phyloP scores from a whole-genome alignment of 2,113 vertebrate species.

The Bubo blakistoni region DNA sequence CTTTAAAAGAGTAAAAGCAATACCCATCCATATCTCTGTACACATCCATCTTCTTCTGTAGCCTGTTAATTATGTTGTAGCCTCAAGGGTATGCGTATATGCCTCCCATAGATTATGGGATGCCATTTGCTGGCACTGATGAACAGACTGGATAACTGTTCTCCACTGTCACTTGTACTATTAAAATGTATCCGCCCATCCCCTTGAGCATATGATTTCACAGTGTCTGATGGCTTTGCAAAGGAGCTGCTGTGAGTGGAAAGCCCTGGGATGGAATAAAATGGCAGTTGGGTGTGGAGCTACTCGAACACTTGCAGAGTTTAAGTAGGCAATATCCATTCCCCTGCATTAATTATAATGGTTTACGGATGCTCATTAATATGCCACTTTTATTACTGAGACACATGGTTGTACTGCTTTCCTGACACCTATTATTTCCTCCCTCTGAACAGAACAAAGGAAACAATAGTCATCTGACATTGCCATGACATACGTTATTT shows the following conservation, averaged over 20 bases:
- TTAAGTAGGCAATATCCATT: neutral
- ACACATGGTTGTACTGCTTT: neutral
- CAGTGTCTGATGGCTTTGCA: neutral
- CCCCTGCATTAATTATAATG: neutral
- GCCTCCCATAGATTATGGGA: neutral
- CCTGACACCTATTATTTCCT: conserved; percentile 3
- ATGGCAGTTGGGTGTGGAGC: neutral
- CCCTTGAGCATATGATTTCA: neutral
- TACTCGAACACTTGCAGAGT: neutral
- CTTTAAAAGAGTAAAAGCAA: neutral
- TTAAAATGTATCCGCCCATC: neutral
- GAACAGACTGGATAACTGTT: neutral
- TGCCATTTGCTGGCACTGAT: neutral
- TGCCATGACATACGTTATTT: neutral
- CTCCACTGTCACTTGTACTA: neutral
- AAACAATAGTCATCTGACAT: neutral
- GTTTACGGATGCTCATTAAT: neutral
- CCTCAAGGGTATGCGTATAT: neutral
- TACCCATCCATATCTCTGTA: neutral
- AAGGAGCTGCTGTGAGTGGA: neutral
- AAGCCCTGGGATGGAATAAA: neutral
- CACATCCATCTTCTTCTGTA: neutral
- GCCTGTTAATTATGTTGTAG: neutral
- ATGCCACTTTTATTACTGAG: neutral
- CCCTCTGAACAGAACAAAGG: conserved; percentile 20